Evolutionary conservation across 1,140 invertebrate genomes (phyloP).

Genomic region (Tetraneura akinire): DNA sequence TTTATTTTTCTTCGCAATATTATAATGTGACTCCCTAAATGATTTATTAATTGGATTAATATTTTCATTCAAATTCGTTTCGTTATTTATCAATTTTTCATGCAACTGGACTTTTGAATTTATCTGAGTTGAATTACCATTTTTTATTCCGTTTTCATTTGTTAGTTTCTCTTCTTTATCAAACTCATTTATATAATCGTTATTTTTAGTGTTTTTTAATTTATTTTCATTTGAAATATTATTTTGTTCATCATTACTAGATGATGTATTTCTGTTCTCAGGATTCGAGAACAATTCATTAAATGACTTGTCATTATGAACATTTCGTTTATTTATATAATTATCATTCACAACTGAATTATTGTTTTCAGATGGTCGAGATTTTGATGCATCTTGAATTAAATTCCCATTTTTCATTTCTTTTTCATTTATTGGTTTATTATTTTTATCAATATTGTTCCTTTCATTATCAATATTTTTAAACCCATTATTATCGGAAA

Average conservation of each 20-base stretch:
- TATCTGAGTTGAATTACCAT: not conserved
- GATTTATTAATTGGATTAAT: not conserved
- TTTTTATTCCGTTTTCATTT: not conserved
- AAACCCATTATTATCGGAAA: not conserved
- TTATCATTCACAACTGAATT: not conserved
- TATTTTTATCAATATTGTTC: not conserved
- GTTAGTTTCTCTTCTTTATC: not conserved
- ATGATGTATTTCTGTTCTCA: not conserved
- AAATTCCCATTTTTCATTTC: not conserved
- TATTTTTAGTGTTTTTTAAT: not conserved
- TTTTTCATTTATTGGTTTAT: not conserved
- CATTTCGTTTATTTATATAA: not conserved
- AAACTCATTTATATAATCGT: not conserved
- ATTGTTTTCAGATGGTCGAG: not conserved
- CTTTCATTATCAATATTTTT: not conserved
- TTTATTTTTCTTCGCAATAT: not conserved
- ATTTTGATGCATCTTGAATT: not conserved
- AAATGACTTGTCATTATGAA: not conserved
- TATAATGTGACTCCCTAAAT: not conserved
- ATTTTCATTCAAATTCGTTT: not conserved
- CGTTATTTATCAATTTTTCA: not conserved
- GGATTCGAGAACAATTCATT: no score
- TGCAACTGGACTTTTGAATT: not conserved
- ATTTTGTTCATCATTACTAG: not conserved
- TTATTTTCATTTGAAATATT: not conserved